These are phyloP conservation scores for Lepidochitona cinerea DNA, from an alignment of 2,888 invertebrate species.

Conservation along the genomic window DNA sequence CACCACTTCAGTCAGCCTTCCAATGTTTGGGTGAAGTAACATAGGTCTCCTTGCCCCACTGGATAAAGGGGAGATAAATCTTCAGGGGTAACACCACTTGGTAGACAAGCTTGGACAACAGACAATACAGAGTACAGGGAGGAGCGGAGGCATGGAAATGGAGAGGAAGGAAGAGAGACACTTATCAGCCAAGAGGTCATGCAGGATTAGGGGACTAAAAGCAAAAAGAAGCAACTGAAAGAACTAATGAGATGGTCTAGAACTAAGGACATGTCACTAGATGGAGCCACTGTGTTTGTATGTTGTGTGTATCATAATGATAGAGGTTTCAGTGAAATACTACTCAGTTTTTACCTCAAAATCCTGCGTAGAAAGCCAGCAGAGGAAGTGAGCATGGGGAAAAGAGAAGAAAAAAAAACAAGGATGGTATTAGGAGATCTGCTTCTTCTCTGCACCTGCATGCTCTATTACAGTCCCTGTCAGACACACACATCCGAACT, in stretches of 20 bases:
- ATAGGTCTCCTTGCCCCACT: no score
- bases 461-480: background rate
- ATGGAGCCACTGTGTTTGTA: background rate
- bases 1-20: no score
- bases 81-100: no score
- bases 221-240: background rate
- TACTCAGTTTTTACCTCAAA: slow-evolving; percentile 43
- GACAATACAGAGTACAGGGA: background rate
- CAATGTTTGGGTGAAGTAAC: no score
- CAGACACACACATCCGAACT: no score
- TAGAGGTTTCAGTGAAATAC: no score
- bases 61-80: no score
- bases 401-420: slow-evolving; percentile 50
- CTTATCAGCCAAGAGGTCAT: background rate
- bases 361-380: slow-evolving; percentile 45
- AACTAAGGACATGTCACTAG: background rate
- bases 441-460: background rate
- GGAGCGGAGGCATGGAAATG: background rate
- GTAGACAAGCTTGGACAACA: no score
- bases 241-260: slow-evolving; percentile 5
- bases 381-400: slow-evolving; percentile 27
- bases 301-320: no score
- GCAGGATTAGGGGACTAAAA: background rate
- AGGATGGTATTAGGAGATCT: slow-evolving; percentile 2
- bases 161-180: background rate